A percentile compares a stretch with the other conserved stretches of the same genome.
Conservation (phyloP, 30 jellyfish, hydroid and myxozoan species). For the Aurelia aurita complex sp. Pacific region DNA sequence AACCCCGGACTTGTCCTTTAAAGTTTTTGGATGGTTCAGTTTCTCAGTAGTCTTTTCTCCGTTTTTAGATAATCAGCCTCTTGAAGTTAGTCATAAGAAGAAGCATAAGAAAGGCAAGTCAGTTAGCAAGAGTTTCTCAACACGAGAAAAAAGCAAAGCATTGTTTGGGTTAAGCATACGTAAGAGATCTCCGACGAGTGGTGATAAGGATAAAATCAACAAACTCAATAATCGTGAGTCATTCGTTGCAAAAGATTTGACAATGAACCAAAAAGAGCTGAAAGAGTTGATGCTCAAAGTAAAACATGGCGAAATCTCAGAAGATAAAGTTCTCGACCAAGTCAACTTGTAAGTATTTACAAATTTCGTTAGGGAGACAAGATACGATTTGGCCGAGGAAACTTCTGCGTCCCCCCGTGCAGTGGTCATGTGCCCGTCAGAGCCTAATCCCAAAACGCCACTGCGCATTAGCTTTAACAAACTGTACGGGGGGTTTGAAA, state of each 20-base stretch:
- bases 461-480: too few species aligned
- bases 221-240: background rate
- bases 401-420: too few species aligned
- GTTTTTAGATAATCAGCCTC: too few species aligned
- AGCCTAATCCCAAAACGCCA: too few species aligned
- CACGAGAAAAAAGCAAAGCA: constrained; percentile 32
- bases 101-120: constrained; percentile 19
- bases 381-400: too few species aligned
- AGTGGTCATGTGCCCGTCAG: too few species aligned
- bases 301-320: constrained; percentile 72
- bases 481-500: too few species aligned
- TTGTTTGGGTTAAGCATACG: constrained; percentile 34
- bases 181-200: constrained; percentile 47
- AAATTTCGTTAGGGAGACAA: too few species aligned
- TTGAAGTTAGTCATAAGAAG: background rate
- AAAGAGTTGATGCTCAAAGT: constrained; percentile 68
- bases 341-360: constrained; percentile 50
- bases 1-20: too few species aligned
- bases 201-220: constrained; percentile 1
- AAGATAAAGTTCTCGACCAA: constrained; percentile 74
- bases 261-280: constrained; percentile 64
- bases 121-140: constrained; percentile 43
- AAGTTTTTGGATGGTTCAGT: too few species aligned
- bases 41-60: too few species aligned
- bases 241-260: constrained; percentile 79